These are phyloP conservation scores for Euzophera pinguis DNA, from an alignment of 2,888 invertebrate genomes.

Conservation along the genomic window DNA sequence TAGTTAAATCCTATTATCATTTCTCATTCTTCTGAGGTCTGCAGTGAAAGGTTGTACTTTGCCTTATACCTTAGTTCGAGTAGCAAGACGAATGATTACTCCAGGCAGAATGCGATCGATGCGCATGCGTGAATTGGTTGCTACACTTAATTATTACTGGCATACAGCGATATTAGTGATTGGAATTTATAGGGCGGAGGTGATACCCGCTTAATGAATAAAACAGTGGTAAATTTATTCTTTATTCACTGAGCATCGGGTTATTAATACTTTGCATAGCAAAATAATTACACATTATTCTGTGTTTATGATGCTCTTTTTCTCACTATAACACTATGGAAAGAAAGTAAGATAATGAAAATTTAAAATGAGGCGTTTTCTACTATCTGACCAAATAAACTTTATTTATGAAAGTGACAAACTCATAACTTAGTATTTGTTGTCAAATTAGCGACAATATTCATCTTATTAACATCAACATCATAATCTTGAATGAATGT, in stretches of 20 bases:
- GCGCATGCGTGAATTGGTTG: slow-evolving; percentile 67
- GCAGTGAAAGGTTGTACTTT: slow-evolving; percentile 24
- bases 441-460: neutral
- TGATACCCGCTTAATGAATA: slow-evolving; percentile 2
- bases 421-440: too few relatives aligned
- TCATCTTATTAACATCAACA: neutral
- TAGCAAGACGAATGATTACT: slow-evolving; percentile 68
- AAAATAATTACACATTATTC: too few relatives aligned
- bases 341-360: too few relatives aligned
- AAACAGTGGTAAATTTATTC: neutral
- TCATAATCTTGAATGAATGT: slow-evolving; percentile 2
- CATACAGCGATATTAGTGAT: slow-evolving; percentile 63
- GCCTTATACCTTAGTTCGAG: slow-evolving; percentile 30
- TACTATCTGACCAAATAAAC: too few relatives aligned
- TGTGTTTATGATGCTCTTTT: too few relatives aligned
- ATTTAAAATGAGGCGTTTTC: too few relatives aligned
- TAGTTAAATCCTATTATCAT: neutral
- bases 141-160: slow-evolving; percentile 66
- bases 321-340: too few relatives aligned
- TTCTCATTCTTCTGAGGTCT: slow-evolving; percentile 27
- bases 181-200: slow-evolving; percentile 52
- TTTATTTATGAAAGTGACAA: too few relatives aligned
- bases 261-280: neutral
- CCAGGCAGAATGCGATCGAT: slow-evolving; percentile 57
- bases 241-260: neutral